Conservation (phyloP, 2,888 invertebrate genomes). For the Agrochola litura region DNA sequence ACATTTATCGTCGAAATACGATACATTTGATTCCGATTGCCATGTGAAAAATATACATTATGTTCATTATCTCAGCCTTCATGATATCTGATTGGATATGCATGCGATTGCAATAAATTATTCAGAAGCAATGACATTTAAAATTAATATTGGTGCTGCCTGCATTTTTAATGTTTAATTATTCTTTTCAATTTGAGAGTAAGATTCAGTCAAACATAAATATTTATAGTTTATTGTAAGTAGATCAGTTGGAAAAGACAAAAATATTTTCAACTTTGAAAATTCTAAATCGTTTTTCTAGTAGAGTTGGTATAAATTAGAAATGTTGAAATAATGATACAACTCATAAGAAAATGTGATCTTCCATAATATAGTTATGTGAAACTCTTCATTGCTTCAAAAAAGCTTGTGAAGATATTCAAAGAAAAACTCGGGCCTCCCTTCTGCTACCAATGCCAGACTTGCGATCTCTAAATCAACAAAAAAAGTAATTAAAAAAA, state of each 20-base stretch:
- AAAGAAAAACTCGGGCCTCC: too few relatives aligned
- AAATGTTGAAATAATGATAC: too few relatives aligned
- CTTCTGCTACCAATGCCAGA: neutral
- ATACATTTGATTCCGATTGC: slow-evolving; percentile 24
- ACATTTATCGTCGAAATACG: slow-evolving; percentile 13
- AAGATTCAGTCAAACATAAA: slow-evolving; percentile 8
- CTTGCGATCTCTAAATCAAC: too few relatives aligned
- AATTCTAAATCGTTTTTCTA: neutral
- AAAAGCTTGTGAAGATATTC: neutral
- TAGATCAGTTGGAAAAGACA: neutral
- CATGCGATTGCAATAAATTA: slow-evolving; percentile 37
- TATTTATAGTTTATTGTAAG: neutral
- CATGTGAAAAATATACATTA: slow-evolving; percentile 39
- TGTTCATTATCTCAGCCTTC: slow-evolving; percentile 20
- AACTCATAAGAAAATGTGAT: neutral
- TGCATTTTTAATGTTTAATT: slow-evolving; percentile 6
- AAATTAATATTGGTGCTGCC: slow-evolving; percentile 18
- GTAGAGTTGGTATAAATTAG: too few relatives aligned
- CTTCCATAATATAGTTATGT: neutral
- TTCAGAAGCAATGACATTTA: slow-evolving; percentile 19
- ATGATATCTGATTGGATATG: slow-evolving; percentile 32
- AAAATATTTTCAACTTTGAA: neutral
- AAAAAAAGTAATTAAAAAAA: too few relatives aligned
- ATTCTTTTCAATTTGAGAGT: slow-evolving; percentile 13
- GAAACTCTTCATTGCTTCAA: neutral